phyloP scores from a whole-genome alignment of 2,888 invertebrate genomes.

The Nezara viridula region DNA sequence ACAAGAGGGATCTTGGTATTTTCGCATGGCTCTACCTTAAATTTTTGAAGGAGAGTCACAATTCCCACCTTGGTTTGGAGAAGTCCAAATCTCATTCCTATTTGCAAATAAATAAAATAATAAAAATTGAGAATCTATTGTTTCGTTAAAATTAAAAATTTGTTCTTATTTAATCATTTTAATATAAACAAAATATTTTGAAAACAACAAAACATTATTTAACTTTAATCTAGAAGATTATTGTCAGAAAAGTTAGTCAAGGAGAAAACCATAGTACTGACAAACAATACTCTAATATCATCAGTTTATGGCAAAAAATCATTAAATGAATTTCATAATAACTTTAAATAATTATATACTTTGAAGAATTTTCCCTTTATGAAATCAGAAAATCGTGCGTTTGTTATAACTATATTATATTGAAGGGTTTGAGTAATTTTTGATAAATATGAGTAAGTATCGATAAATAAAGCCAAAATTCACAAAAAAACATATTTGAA shows the following conservation, averaged over 20 bases:
- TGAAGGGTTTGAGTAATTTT: too few relatives aligned
- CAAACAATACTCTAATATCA: not conserved
- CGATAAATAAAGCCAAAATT: too few relatives aligned
- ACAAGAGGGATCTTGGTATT: constrained; percentile 29
- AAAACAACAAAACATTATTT: not conserved
- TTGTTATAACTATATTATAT: too few relatives aligned
- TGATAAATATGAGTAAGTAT: too few relatives aligned
- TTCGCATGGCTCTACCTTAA: constrained; percentile 44
- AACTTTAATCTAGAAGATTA: not conserved
- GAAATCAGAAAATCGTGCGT: too few relatives aligned
- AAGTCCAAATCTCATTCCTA: constrained; percentile 63
- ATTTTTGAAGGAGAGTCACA: constrained; percentile 58
- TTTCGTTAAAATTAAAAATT: not conserved
- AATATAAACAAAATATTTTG: not conserved
- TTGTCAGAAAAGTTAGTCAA: not conserved
- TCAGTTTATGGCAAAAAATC: too few relatives aligned
- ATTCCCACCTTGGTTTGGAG: constrained; percentile 63
- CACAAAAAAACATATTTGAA: too few relatives aligned
- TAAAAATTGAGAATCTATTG: not conserved
- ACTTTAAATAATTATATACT: too few relatives aligned
- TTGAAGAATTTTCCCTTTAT: too few relatives aligned
- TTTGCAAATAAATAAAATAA: constrained; percentile 5
- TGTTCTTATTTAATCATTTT: too few relatives aligned
- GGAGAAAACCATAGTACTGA: not conserved
- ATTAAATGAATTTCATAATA: too few relatives aligned